Evolutionary conservation across 2,797 vertebrate species (phyloP).

Genomic region (Phalloptychus januarius): DNA sequence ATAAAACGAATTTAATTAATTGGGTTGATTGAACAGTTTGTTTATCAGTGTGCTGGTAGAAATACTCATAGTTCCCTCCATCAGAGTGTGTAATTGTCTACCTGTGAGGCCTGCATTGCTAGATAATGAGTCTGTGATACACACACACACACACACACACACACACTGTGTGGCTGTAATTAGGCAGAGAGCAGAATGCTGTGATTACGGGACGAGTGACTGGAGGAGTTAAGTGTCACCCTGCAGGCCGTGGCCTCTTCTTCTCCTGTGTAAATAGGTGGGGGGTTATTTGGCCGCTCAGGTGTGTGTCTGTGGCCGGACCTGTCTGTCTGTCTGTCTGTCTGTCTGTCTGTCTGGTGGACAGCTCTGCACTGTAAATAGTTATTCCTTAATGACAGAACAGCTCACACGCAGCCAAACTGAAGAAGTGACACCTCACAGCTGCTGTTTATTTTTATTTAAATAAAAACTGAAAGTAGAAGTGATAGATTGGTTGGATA

Average conservation of each 20-base stretch:
- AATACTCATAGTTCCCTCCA: constrained; percentile 42
- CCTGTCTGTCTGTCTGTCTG: background rate
- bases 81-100: constrained; percentile 54
- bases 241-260: constrained; percentile 73
- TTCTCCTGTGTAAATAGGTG: constrained; percentile 76
- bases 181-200: constrained; percentile 75
- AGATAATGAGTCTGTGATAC: constrained; percentile 62
- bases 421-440: background rate
- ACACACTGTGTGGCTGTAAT: constrained; percentile 67
- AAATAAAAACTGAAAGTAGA: background rate
- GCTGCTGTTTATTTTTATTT: background rate
- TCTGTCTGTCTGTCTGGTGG: constrained; percentile 68
- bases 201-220: constrained; percentile 78
- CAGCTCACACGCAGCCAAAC: constrained; percentile 42
- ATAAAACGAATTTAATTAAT: background rate
- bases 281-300: constrained; percentile 65
- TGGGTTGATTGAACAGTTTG: constrained; percentile 1
- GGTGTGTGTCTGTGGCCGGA: constrained; percentile 60
- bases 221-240: constrained; percentile 77
- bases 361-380: constrained; percentile 72
- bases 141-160: constrained; percentile 27
- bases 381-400: constrained; percentile 73
- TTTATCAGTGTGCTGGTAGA: constrained; percentile 44
- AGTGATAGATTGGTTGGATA: background rate
- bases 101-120: constrained; percentile 71